Evolutionary conservation across 2,888 invertebrate species (phyloP), one percentile per base, ranked within the genome.

Genomic region (Lysandra coridon): DNA sequence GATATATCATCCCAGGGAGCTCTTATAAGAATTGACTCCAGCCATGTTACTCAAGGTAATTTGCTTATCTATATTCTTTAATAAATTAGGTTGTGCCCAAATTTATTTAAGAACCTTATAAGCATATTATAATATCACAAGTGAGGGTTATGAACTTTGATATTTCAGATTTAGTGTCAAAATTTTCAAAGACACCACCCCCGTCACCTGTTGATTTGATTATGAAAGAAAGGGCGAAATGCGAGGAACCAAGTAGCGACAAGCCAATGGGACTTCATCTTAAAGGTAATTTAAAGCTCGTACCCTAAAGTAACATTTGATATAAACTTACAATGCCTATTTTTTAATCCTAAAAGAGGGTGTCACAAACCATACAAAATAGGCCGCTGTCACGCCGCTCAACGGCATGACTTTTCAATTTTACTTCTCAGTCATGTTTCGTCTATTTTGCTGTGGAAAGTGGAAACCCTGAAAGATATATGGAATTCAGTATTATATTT

Each of bases 161-260:
- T 17, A 57, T 91, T 92, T 81, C 91, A 96, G 96, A 96, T 92
- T 90, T 96, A 84, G 95, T 95, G 81, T 95, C 96, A 80, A 96
- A 95, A 86, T 95, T 96, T 85, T 96, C 96, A 62, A 96, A 96
- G 88, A 96, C 96, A 81, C 96, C 96, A 82, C 96, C 96, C 78
- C 96, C 96, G 7, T 96, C 96, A 84, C 96, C 96, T 64, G 96
- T 96, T 79, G 96, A 96, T 88, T 95, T 96, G 85, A 94, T 93
- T 81, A 85, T 91, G 81, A 93, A 91, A 86, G 95, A 95, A 81
- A 95, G 93, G 88, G 88, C 92, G 82, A 95, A 95, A 87, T 82
- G 89, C 80, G 91, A 91, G 10, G 90, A 92, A 79, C 82, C 85
- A 82, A 80, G 87, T 85, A 87, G 89, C 82, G 95, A 93, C 44